A percentile compares a stretch with the other conserved stretches of the same genome.
Conservation (phyloP, 1,140 invertebrate species). For the Drosophila sulfurigaster region DNA sequence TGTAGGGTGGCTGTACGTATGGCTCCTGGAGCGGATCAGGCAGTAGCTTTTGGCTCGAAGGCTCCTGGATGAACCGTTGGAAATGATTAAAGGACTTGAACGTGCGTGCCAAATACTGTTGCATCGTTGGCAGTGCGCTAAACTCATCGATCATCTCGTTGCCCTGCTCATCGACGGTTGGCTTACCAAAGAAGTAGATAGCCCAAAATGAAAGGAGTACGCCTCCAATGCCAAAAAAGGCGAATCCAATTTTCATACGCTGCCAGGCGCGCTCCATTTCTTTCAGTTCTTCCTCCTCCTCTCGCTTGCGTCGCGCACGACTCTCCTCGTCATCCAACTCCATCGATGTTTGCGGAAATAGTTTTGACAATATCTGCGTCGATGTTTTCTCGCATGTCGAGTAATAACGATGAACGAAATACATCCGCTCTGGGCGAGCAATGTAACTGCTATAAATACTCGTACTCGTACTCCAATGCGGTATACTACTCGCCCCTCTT, state of each 20-base stretch:
- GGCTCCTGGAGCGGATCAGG: slow-evolving; percentile 97
- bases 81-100: slow-evolving; percentile 91
- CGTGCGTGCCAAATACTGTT: slow-evolving; percentile 91
- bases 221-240: slow-evolving; percentile 86
- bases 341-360: slow-evolving; percentile 78
- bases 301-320: slow-evolving; percentile 60
- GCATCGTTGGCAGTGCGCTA: slow-evolving; percentile 88
- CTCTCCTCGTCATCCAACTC: slow-evolving; percentile 64
- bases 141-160: slow-evolving; percentile 93
- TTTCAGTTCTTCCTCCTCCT: slow-evolving; percentile 78
- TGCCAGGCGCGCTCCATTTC: slow-evolving; percentile 87
- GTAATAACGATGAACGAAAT: slow-evolving; percentile 44
- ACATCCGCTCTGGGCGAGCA: slow-evolving; percentile 22
- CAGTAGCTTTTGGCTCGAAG: slow-evolving; percentile 96
- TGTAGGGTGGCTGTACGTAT: slow-evolving; percentile 98
- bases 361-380: slow-evolving; percentile 69
- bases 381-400: slow-evolving; percentile 57
- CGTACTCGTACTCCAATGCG: neutral
- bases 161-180: slow-evolving; percentile 90
- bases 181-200: slow-evolving; percentile 89
- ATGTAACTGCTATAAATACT: slow-evolving; percentile 4
- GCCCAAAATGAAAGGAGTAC: slow-evolving; percentile 86
- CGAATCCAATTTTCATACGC: slow-evolving; percentile 87
- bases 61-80: slow-evolving; percentile 95
- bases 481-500: neutral